Evolutionary conservation across 2,888 invertebrate genomes (phyloP), one percentile per base, ranked within the genome.

Genomic region (Diarsia dahlii): DNA sequence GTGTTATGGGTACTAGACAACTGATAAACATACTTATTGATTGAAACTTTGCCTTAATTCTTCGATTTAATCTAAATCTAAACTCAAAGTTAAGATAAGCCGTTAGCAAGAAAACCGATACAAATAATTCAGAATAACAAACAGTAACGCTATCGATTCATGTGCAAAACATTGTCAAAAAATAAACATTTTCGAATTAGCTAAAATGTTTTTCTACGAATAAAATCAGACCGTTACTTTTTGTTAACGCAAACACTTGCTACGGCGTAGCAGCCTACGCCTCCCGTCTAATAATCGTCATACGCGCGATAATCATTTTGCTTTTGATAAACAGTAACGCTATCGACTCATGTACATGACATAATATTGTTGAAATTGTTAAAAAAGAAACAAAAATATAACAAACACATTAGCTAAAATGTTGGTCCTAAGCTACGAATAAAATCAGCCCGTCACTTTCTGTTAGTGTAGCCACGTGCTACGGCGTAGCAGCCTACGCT

Each of bases 261-360:
- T 80, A 74, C 67, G 75, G 13, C 4, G 39, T 39, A 39, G 39
- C 39, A 34, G 23, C 71, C 60, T 45, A 77, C 70, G 60, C 48
- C n/a, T n/a, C n/a, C 45, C 34, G 34, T 77, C 45, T n/a, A 82
- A 76, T 69, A 76, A 82, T 82, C 23, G 77, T 81, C 78, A 56
- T 67, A 78, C 67, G 50, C 48, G 62, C 50, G 45, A 56, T 78
- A 54, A 63, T 75, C 45, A 81, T 75, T 81, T 66, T 67, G n/a
- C 54, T 67, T 50, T 28, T 28, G 28, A 28, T 28, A 28, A 28
- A 28, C 28, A 28, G 28, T 28, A 28, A 28, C 28, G 28, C 28
- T 28, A 28, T 28, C 28, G 28, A 28, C 28, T 28, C 28, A 28
- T 28, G 28, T 28, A 28, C 28, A 28, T 28, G 2, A 28, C 28